Evolutionary conservation across 2,113 vertebrate genomes (phyloP), one percentile per base, ranked within the genome.

Genomic region (Catharus minimus): DNA sequence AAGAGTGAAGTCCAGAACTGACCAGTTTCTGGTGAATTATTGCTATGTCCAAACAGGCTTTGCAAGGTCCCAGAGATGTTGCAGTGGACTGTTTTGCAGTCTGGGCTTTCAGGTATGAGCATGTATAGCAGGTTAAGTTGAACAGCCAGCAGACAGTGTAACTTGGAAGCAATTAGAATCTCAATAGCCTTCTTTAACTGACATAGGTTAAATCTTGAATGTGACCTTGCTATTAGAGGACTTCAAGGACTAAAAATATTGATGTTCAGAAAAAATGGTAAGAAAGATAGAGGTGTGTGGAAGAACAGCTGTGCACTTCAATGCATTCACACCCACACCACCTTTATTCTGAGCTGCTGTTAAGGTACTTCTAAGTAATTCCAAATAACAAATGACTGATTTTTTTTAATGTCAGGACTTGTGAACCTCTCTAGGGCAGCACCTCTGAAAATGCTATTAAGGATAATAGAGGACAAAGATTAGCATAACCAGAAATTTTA

Each of bases 401-500:
- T 93, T 75, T 93, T 82, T 87, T 15, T 86, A 94, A 94, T 94
- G 82, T 93, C 81, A 92, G 57, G 79, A 68, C 69, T 92, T 57
- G 18, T 68, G 44, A 56, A 57, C 39, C 66, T 93, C 69, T 74
- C 69, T 71, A 36, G 82, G 88, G 60, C 39, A 85, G 24, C 20
- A 72, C 52, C 58, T 93, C 66, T 95, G 72, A 92, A 95, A 96
- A 91, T 65, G 58, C 38, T 89, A 9, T 92, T 77, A 88, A 92
- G n/a, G 69, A 52, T 94, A 94, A 77, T 30, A 46, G 55, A 64
- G 32, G 60, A 80, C 74, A 95, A 91, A 94, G 50, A 88, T 92
- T 86, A 92, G 30, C 46, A 94, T 94, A 81, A 71, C 21, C 24
- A 77, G 61, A 58, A 69, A n/a, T 88, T 88, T 85, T 67, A 41